phyloP scores from a whole-genome alignment of 2,113 vertebrate genomes.

The Muntiacus reevesi region DNA sequence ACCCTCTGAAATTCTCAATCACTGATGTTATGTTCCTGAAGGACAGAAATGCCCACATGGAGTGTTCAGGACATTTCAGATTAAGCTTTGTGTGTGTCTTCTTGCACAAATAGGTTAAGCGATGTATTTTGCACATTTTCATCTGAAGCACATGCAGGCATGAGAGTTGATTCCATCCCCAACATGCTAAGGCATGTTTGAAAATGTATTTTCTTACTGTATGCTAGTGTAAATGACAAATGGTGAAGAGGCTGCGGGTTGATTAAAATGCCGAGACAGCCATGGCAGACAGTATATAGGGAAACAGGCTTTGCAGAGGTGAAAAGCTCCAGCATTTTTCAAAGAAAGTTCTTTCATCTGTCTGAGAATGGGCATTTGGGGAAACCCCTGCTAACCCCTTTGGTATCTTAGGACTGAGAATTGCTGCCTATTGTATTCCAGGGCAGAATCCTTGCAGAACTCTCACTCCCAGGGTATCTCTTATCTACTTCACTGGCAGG shows the following conservation, averaged over 20 bases:
- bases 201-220: constrained; percentile 67
- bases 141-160: constrained; percentile 26
- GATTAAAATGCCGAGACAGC: constrained; percentile 67
- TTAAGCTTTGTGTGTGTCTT: not conserved
- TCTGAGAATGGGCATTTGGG: constrained; percentile 44
- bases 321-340: constrained; percentile 56
- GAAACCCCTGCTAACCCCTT: constrained; percentile 31
- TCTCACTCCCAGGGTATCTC: not conserved
- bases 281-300: constrained; percentile 58
- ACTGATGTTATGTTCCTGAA: not conserved
- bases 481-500: not conserved
- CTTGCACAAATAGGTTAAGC: constrained; percentile 17
- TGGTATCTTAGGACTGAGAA: constrained; percentile 28
- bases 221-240: constrained; percentile 62
- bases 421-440: constrained; percentile 22
- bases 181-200: constrained; percentile 64
- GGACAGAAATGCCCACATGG: not conserved
- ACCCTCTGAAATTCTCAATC: constrained; percentile 47
- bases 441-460: not conserved
- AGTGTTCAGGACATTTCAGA: constrained; percentile 13
- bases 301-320: constrained; percentile 19
- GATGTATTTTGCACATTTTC: constrained; percentile 46
- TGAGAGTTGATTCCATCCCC: not conserved
- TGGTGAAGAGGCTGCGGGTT: constrained; percentile 52
- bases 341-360: constrained; percentile 56